A percentile compares a stretch with the other conserved stretches of the same genome.
Conservation (phyloP, 2,888 invertebrate genomes). For the Hypolimnas misippus region DNA sequence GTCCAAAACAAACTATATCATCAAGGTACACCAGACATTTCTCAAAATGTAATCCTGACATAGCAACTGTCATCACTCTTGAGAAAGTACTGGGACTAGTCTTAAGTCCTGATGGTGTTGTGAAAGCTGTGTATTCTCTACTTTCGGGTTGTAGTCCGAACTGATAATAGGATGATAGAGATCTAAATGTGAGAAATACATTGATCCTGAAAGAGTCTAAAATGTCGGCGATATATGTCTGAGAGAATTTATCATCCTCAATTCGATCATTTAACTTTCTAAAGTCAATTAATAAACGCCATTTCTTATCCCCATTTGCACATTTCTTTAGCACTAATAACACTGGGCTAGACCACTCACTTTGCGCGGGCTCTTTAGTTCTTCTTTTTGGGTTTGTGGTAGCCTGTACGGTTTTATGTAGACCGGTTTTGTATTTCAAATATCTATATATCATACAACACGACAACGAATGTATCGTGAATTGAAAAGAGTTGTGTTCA, state of each 20-base stretch:
- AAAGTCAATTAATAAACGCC: neutral
- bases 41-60: neutral
- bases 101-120: slow-evolving; percentile 1
- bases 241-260: neutral
- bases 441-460: too few relatives aligned
- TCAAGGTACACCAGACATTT: too few relatives aligned
- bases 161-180: neutral
- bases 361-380: neutral
- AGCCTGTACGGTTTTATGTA: too few relatives aligned
- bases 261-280: neutral
- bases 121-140: slow-evolving; percentile 5
- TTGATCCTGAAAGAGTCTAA: neutral
- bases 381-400: too few relatives aligned
- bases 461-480: too few relatives aligned
- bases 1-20: too few relatives aligned
- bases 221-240: too few relatives aligned
- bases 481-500: too few relatives aligned
- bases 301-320: neutral
- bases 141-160: neutral
- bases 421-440: too few relatives aligned
- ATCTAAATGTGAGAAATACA: neutral
- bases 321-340: neutral
- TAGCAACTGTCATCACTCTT: slow-evolving; percentile 5
- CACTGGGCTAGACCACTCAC: neutral
- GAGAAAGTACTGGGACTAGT: slow-evolving; percentile 1